A percentile compares a stretch with the other conserved stretches of the same genome.
phyloP scores from a whole-genome alignment of 2,797 vertebrate genomes.

The Cuniculus paca region DNA sequence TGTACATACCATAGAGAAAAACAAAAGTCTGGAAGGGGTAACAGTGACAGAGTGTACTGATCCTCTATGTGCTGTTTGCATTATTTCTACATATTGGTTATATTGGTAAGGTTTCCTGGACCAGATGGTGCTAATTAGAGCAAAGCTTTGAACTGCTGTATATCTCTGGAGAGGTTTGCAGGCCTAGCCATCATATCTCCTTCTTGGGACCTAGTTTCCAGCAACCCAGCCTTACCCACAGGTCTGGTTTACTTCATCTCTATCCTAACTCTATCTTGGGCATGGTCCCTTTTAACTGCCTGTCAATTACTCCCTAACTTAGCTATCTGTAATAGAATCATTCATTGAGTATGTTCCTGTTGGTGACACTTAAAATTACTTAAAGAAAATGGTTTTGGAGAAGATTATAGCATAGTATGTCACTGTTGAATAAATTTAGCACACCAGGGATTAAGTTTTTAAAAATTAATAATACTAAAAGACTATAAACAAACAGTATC shows the following conservation, averaged over 20 bases:
- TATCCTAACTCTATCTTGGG: not conserved
- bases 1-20: not conserved
- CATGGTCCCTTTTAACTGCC: not conserved
- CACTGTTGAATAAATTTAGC: not conserved
- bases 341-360: not conserved
- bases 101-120: not conserved
- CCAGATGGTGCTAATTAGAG: not conserved
- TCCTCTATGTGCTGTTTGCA: not conserved
- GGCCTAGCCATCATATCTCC: not conserved
- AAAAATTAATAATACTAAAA: not conserved
- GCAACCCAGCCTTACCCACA: not conserved
- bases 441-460: constrained; percentile 1
- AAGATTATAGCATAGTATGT: not conserved
- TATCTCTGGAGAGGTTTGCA: not conserved
- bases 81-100: not conserved
- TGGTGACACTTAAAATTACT: not conserved
- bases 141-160: not conserved
- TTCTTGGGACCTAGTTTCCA: not conserved
- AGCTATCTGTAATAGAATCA: not conserved
- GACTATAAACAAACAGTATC: not conserved
- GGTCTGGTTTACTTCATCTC: not conserved
- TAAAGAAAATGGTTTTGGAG: not conserved
- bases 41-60: not conserved
- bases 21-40: not conserved
- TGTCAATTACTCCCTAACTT: not conserved